Conservation (phyloP, 2,113 vertebrate species). For the Paradisaea rubra region DNA sequence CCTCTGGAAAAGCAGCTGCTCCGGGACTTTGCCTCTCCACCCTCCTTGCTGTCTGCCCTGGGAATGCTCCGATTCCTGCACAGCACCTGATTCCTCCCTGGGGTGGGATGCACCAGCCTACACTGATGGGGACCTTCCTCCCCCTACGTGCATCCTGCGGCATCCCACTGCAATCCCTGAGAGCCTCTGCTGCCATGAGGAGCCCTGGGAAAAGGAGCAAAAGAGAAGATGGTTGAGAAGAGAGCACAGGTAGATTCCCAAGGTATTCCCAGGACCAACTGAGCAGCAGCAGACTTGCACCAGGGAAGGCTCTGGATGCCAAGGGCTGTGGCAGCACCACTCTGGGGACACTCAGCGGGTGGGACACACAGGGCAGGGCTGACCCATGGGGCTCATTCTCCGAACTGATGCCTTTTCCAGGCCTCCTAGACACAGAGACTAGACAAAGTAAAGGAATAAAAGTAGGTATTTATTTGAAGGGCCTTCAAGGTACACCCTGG, state of each 20-base stretch:
- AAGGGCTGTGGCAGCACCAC: too few relatives aligned
- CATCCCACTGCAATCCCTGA: background rate
- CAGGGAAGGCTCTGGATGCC: background rate
- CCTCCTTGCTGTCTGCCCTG: background rate
- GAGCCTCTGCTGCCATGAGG: background rate
- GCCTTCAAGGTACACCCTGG: too few relatives aligned
- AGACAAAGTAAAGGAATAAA: too few relatives aligned
- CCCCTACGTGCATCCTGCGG: accelerated
- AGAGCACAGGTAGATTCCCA: background rate
- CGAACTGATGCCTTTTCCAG: too few relatives aligned
- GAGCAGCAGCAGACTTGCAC: background rate
- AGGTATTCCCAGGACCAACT: background rate
- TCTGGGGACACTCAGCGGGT: accelerated
- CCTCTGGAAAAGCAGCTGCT: background rate
- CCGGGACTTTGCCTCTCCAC: background rate
- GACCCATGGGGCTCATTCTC: background rate
- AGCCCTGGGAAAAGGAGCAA: background rate
- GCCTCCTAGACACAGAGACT: too few relatives aligned
- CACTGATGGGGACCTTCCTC: background rate
- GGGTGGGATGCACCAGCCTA: background rate
- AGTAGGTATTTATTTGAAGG: too few relatives aligned
- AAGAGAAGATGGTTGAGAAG: background rate
- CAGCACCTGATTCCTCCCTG: background rate
- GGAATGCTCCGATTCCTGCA: background rate
- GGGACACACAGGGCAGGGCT: background rate